Evolutionary conservation across 2,797 vertebrate genomes (phyloP).

Genomic region (Argyrosomus regius): DNA sequence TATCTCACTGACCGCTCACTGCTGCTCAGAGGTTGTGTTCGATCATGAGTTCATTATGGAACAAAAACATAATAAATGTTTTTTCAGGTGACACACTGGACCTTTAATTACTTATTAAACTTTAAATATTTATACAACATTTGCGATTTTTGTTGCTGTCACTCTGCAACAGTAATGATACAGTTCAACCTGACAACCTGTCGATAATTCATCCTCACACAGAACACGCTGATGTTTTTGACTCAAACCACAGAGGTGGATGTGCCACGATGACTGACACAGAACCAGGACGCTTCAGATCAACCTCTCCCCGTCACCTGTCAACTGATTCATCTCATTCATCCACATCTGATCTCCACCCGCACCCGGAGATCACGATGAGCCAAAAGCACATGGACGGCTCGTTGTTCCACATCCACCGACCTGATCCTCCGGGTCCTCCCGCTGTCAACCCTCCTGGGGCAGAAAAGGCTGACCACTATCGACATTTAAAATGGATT

Average conservation of each 20-base stretch:
- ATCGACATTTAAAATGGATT: conserved; percentile 74
- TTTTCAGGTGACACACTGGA: no score
- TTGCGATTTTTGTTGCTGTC: conserved; percentile 24
- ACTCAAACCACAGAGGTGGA: not conserved
- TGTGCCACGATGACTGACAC: conserved; percentile 25
- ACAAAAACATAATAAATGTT: no score
- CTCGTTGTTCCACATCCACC: conserved; percentile 38
- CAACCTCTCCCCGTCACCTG: conserved; percentile 38
- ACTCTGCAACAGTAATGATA: not conserved
- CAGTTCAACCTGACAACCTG: not conserved
- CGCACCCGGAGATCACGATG: not conserved
- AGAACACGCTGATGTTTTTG: conserved; percentile 13
- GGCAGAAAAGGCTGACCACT: conserved; percentile 53
- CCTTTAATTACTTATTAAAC: conserved; percentile 13
- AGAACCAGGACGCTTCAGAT: conserved; percentile 28
- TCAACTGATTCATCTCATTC: conserved; percentile 56
- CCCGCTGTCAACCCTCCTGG: conserved; percentile 39
- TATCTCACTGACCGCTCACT: no score
- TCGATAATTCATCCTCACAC: not conserved
- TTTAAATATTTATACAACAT: conserved; percentile 22
- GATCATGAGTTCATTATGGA: no score
- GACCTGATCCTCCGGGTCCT: conserved; percentile 53
- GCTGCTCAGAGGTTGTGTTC: no score
- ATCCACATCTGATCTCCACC: conserved; percentile 30
- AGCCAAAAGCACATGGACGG: conserved; percentile 27